These are phyloP conservation scores for Frieseomelitta varia DNA, from an alignment of 1,140 invertebrate genomes.

Conservation along the genomic window DNA sequence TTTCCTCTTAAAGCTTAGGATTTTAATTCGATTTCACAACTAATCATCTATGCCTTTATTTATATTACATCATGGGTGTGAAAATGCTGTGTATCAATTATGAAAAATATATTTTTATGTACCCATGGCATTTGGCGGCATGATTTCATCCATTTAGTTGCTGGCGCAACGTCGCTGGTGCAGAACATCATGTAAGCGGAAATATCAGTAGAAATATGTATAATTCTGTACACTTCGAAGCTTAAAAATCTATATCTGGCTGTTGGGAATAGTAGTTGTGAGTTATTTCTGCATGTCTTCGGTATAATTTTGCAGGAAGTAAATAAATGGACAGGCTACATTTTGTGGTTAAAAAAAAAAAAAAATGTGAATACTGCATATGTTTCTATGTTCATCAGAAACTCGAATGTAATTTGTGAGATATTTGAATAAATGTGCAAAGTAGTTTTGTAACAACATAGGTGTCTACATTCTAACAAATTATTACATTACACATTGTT, in stretches of 20 bases:
- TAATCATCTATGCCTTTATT: not conserved
- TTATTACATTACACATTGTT: too few relatives aligned
- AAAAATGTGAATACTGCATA: slow-evolving; percentile 25
- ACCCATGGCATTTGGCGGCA: slow-evolving; percentile 48
- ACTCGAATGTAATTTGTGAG: not conserved
- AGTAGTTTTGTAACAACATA: too few relatives aligned
- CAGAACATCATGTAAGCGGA: slow-evolving; percentile 5
- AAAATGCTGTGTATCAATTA: not conserved
- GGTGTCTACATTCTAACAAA: too few relatives aligned
- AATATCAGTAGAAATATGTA: not conserved
- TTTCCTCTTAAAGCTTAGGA: too few relatives aligned
- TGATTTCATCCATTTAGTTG: slow-evolving; percentile 26
- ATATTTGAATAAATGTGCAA: not conserved
- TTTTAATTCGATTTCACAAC: not conserved
- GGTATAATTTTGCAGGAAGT: not conserved
- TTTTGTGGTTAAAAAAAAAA: slow-evolving; percentile 5
- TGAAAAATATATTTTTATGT: not conserved
- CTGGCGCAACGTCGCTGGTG: not conserved
- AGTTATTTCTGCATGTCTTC: slow-evolving; percentile 13
- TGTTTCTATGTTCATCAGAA: too few relatives aligned
- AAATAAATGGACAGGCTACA: not conserved
- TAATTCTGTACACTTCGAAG: not conserved
- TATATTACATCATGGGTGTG: not conserved
- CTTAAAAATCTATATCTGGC: not conserved
- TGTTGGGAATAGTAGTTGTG: not conserved